phyloP scores from a whole-genome alignment of 2,113 vertebrate genomes.

The Lynx canadensis region DNA sequence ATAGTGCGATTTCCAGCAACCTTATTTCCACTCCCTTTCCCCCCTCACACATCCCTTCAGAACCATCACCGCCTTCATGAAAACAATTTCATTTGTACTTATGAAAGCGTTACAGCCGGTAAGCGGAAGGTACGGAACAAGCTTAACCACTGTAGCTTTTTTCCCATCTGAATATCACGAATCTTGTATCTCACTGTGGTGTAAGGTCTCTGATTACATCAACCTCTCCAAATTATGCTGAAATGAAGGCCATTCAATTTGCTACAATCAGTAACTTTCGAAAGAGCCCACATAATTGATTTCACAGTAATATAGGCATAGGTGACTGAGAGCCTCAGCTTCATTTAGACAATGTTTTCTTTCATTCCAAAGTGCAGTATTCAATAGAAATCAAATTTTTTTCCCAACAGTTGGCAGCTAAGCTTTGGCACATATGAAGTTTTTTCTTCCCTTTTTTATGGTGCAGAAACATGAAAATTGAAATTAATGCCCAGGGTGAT shows the following conservation, averaged over 20 bases:
- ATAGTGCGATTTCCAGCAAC: slow-evolving; percentile 76
- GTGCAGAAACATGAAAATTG: slow-evolving; percentile 82
- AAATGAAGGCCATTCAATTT: slow-evolving; percentile 91
- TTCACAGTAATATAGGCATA: slow-evolving; percentile 89
- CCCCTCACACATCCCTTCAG: slow-evolving; percentile 71
- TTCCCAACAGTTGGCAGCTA: slow-evolving; percentile 84
- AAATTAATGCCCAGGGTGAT: slow-evolving; percentile 84
- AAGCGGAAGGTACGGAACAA: slow-evolving; percentile 82
- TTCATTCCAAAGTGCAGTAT: slow-evolving; percentile 86
- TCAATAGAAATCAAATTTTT: slow-evolving; percentile 87
- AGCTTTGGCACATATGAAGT: slow-evolving; percentile 79
- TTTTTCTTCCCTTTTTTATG: not conserved
- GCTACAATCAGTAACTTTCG: slow-evolving; percentile 89
- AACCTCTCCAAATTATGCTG: slow-evolving; percentile 90
- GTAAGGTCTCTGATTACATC: slow-evolving; percentile 90
- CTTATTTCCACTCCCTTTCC: slow-evolving; percentile 30
- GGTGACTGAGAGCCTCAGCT: slow-evolving; percentile 86
- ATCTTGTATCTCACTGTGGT: slow-evolving; percentile 85
- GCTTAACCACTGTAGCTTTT: slow-evolving; percentile 82
- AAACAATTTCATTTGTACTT: slow-evolving; percentile 87
- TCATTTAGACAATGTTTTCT: slow-evolving; percentile 89
- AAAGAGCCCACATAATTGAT: slow-evolving; percentile 89
- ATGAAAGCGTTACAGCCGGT: slow-evolving; percentile 82
- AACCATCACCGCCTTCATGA: slow-evolving; percentile 80
- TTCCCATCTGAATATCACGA: slow-evolving; percentile 86